phyloP scores from a whole-genome alignment of 37 sponge, comb jelly and placozoan genomes.

The Tethya wilhelma region DNA sequence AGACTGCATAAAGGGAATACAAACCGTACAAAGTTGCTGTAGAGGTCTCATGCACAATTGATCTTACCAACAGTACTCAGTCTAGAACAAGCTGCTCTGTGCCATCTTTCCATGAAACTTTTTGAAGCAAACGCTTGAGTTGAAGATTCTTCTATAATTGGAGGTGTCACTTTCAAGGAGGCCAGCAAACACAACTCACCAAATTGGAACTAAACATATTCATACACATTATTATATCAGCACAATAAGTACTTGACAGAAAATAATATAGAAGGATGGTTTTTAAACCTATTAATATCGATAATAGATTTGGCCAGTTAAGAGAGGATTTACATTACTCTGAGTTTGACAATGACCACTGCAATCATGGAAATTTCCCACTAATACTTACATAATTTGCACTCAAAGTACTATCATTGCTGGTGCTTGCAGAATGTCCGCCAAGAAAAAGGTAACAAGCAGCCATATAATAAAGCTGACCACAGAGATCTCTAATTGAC shows the following conservation, averaged over 20 bases:
- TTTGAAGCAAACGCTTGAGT: not conserved
- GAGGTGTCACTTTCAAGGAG: conserved; percentile 39
- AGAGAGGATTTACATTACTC: not conserved
- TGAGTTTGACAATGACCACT: not conserved
- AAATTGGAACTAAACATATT: conserved; percentile 49
- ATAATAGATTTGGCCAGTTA: not conserved
- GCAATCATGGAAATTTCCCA: not conserved
- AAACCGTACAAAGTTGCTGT: too few species aligned
- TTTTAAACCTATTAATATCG: not conserved
- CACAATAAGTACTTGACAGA: conserved; percentile 16
- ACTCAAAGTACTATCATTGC: not conserved
- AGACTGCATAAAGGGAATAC: too few species aligned
- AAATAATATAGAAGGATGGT: not conserved
- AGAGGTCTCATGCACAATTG: too few species aligned
- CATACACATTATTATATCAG: not conserved
- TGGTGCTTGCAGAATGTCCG: not conserved
- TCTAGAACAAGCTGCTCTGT: conserved; percentile 35
- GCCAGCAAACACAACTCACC: conserved; percentile 60
- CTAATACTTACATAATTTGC: not conserved
- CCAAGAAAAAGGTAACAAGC: conserved; percentile 30
- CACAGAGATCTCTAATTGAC: conserved; percentile 46
- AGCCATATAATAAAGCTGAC: conserved; percentile 47
- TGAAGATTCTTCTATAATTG: not conserved
- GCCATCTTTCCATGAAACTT: conserved; percentile 3
- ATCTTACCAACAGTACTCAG: conserved; percentile 36